Base-by-base conservation (phyloP, 2,888 invertebrate species). In the Lithophane leautieri region DNA sequence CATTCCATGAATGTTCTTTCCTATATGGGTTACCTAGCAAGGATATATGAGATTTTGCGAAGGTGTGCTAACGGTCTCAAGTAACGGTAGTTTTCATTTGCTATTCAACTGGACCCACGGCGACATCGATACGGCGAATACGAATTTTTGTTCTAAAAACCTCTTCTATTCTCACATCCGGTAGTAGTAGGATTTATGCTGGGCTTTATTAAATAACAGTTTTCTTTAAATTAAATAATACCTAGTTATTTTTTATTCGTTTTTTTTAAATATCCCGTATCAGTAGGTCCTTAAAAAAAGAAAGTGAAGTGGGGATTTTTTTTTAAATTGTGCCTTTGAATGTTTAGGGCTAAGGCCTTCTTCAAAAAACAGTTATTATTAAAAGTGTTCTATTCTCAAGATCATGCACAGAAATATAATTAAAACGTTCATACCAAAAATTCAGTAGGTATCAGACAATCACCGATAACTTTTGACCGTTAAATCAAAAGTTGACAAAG, bases 81-180 rank as follows among this genome's bases (percentile, higher is more conserved):
- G 77, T 95, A 96, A 96, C 96, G 95, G 96, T 95, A 91, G 90
- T 86, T 56, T 90, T 90, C 92, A 93, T 94, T 95, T 95, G 89
- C 92, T 94, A 96, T 95, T 95, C 96, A 93, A 89, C 86, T 86
- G 90, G 91, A 91, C 88, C 87, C 86, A 85, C 86, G 86, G 89
- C 92, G 91, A 92, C 93, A 92, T 92, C 91, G 89, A 92, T 93
- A 93, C 92, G 82, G 80, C 88, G 93, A 93, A 94, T 94, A 93
- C 90, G 91, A 93, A 92, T 91, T 91, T 93, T 89, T 89, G 89
- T 85, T 81, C 85, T 81, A 86, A 90, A 89, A 89, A 80, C 84
- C 68, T 74, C 76, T 82, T 83, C 70, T 84, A 78, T 84, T 80
- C 78, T 68, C 70, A 83, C 76, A 84, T 87, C 84, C 85, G 84